Evolutionary conservation across 2,113 vertebrate genomes (phyloP).

Genomic region (Grammomys dolichurus): DNA sequence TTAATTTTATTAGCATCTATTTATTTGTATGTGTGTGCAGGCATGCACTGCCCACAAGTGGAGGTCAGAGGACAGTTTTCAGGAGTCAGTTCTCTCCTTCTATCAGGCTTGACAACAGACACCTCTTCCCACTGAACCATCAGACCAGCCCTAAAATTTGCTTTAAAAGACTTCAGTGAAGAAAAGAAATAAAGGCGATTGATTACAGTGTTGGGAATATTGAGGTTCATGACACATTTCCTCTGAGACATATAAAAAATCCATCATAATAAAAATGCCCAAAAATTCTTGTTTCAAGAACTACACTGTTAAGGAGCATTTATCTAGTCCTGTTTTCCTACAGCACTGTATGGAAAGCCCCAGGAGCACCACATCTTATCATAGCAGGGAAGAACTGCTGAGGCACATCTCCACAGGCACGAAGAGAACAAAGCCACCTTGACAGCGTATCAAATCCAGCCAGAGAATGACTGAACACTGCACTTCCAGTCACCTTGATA

Average conservation of each 20-base stretch:
- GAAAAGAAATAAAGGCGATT: neutral
- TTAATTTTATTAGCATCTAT: neutral
- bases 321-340: neutral
- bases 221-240: neutral
- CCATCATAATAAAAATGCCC: conserved; percentile 20
- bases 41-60: neutral
- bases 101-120: neutral
- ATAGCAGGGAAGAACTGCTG: neutral
- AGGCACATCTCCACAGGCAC: neutral
- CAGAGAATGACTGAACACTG: neutral
- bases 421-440: neutral
- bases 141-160: conserved; percentile 8
- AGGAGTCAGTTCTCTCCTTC: neutral
- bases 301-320: neutral
- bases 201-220: neutral
- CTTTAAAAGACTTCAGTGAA: conserved; percentile 41
- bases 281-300: conserved; percentile 30
- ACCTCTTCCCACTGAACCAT: neutral
- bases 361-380: neutral
- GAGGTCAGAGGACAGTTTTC: neutral
- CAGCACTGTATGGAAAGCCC: neutral
- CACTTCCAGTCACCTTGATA: neutral
- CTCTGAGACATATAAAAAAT: neutral
- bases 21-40: neutral
- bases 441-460: neutral